Percentiles rank a stretch among this genome's conserved stretches.
These are phyloP conservation scores for Andrena hattorfiana DNA, from an alignment of 2,888 invertebrate species.

Conservation along the genomic window DNA sequence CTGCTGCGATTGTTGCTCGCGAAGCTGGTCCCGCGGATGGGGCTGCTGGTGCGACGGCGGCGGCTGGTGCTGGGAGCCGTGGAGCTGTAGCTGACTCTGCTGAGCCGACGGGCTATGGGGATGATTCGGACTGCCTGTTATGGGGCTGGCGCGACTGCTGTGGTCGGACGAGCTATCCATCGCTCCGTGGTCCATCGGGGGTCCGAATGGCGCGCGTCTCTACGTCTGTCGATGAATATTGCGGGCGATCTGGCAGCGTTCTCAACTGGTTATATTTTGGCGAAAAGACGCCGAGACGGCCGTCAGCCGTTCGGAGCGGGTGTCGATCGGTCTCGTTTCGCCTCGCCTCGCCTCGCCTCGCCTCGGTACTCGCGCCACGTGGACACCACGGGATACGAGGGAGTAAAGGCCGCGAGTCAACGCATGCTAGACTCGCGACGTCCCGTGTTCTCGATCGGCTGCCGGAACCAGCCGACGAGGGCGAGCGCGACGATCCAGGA, in stretches of 20 bases:
- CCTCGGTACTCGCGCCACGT: conserved; percentile 78
- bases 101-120: conserved; percentile 79
- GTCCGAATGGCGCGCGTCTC: conserved; percentile 39
- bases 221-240: conserved; percentile 27
- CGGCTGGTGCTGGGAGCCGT: conserved; percentile 77
- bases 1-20: conserved; percentile 81
- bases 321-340: conserved; percentile 74
- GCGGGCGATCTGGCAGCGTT: background rate
- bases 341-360: conserved; percentile 73
- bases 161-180: conserved; percentile 86
- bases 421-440: conserved; percentile 29
- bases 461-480: conserved; percentile 41
- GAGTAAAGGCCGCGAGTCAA: conserved; percentile 30
- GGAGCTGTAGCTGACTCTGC: conserved; percentile 76
- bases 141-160: conserved; percentile 84
- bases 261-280: background rate
- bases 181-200: conserved; percentile 82
- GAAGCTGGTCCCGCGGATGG: conserved; percentile 77
- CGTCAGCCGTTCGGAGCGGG: conserved; percentile 80
- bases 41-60: conserved; percentile 79
- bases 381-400: conserved; percentile 72
- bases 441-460: conserved; percentile 32
- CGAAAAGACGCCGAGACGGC: background rate
- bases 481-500: conserved; percentile 33
- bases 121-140: conserved; percentile 83